Conservation (phyloP, 1,140 invertebrate genomes). For the Holcopasites calliopsidis region DNA sequence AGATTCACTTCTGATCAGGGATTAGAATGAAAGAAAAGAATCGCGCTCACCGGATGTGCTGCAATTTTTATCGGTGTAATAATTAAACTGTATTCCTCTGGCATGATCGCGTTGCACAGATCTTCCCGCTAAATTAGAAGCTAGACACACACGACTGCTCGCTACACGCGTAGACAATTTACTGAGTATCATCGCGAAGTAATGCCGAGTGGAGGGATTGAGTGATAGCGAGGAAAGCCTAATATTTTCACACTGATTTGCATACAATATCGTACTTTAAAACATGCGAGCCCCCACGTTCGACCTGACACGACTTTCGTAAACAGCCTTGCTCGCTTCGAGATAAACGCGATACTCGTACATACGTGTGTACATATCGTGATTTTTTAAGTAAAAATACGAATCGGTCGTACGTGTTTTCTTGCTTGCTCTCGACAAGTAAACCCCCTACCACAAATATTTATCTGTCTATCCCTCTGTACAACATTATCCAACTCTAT, state of each 20-base stretch:
- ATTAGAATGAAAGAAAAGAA: neutral
- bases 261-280: constrained; percentile 63
- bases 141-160: constrained; percentile 30
- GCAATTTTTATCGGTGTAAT: constrained; percentile 65
- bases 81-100: constrained; percentile 70
- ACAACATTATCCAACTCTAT: neutral
- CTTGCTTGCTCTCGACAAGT: neutral
- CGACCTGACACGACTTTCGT: constrained; percentile 44
- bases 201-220: constrained; percentile 39
- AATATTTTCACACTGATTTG: constrained; percentile 63
- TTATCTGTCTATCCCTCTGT: too few relatives aligned
- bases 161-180: constrained; percentile 56
- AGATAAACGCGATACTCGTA: neutral
- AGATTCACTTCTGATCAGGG: neutral
- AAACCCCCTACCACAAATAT: too few relatives aligned
- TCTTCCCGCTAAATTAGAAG: constrained; percentile 1
- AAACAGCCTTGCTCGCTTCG: constrained; percentile 5
- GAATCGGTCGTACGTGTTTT: neutral
- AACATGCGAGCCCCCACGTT: neutral
- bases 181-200: constrained; percentile 69
- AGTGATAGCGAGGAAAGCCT: constrained; percentile 53
- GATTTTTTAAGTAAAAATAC: accelerated
- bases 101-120: constrained; percentile 37
- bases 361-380: neutral
- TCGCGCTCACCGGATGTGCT: constrained; percentile 62